Percentiles rank a stretch among this genome's conserved stretches.
phyloP scores from a whole-genome alignment of 2,797 vertebrate genomes.

The Echeneis naucrates region DNA sequence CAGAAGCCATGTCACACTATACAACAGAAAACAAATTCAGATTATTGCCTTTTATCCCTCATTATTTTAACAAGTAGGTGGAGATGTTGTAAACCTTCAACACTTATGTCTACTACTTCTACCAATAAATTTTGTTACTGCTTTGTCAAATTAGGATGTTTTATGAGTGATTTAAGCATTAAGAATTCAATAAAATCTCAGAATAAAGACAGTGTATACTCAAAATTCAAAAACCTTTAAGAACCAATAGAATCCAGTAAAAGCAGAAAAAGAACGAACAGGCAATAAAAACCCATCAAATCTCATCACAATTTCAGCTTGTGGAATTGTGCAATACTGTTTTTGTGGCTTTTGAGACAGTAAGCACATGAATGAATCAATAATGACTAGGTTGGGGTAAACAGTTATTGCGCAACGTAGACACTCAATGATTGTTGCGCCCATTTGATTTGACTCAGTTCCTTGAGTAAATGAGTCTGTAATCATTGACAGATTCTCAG shows the following conservation, averaged over 20 bases:
- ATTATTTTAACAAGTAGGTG: constrained; percentile 11
- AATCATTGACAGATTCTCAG: neutral
- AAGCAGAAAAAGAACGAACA: too few relatives aligned
- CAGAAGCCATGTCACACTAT: neutral
- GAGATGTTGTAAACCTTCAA: too few relatives aligned
- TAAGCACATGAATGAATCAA: constrained; percentile 1
- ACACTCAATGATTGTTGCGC: neutral
- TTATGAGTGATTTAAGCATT: neutral
- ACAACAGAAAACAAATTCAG: neutral
- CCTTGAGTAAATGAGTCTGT: neutral
- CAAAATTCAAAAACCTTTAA: neutral
- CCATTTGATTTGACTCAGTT: constrained; percentile 33
- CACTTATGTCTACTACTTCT: too few relatives aligned
- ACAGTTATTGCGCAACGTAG: constrained; percentile 37
- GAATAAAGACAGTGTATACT: neutral
- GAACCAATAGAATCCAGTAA: too few relatives aligned
- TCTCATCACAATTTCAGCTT: neutral
- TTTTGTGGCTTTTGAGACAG: constrained; percentile 9
- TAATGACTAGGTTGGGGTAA: neutral
- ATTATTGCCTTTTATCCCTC: neutral
- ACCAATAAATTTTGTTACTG: neutral
- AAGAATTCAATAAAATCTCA: neutral
- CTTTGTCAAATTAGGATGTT: neutral
- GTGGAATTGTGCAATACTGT: constrained; percentile 12
- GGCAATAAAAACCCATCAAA: neutral